Evolutionary conservation across 2,113 vertebrate species (phyloP), one percentile per base, ranked within the genome.

Genomic region (Gambusia affinis): DNA sequence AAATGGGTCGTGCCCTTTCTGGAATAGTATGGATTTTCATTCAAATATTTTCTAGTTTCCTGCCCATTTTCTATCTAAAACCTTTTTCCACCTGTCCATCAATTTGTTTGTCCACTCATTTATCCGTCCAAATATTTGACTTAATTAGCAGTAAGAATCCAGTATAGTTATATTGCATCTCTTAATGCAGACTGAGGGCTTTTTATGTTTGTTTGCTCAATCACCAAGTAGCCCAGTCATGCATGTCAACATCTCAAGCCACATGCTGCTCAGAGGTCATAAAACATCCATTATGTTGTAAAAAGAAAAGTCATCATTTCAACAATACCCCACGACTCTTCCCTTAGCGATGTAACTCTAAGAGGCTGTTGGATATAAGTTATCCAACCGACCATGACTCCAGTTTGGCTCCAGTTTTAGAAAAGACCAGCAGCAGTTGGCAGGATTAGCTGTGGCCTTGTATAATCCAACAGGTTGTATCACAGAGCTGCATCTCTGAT

Each of bases 371-470:
- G 1, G n/a, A 54, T 37, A 47, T 19, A 39, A 35, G 39, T 54
- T 69, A 27, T 29, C n/a, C 67, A 28, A 51, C 51, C 19, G 31
- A 54, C n/a, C 4, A 4, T 65, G 7, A 19, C 11, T 17, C 70
- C 4, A 11, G 12, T 71, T 70, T 15, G 60, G 29, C 47, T 35
- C 29, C 75, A 72, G 62, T 79, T 82, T 83, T 70, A 14, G n/a
- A 79, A 60, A 75, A 14, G 51, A 70, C 42, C 61, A 60, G 75
- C 64, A 75, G 42, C 72, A 54, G 28, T 31, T 29, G 3, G 61
- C 17, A 54, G 71, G 85, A 84, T 87, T 84, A 90, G 39, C 67
- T 3, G 27, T 72, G 60, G 31, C 88, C 68, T 75, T 86, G 78
- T 82, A 86, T 87, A 80, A 80, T 67, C 65, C 67, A 63, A 19